Evolutionary conservation across 2,888 invertebrate species (phyloP), one percentile per base, ranked within the genome.

Genomic region (Agonopterix subpropinquella): DNA sequence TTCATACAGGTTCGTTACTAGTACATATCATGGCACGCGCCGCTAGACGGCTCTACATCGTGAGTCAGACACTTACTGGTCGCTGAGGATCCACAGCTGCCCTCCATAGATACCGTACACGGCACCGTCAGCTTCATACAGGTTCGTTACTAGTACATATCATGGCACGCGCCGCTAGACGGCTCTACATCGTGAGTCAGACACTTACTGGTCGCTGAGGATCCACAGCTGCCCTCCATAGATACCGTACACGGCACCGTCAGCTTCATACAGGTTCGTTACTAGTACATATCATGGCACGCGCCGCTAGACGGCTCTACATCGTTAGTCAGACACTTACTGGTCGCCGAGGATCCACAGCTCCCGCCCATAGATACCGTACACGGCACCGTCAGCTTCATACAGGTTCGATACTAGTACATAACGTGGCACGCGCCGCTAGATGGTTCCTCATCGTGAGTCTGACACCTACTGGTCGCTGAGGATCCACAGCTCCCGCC

Each of bases 141-240:
- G 78, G 89, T 84, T 28, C 28, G 28, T 28, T 28, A 18, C 18
- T 2, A 18, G 2, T 4, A 18, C 18, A 4, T 15, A 2, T 96
- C 98, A 0, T 98, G 98, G 98, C 96, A 97, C 69, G 93, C 94
- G 57, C 91, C 96, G 0, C 79, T 98, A 35, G 96, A 97, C 11
- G 61, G 53, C 18, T 53, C 64, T 0, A 53, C 56, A 43, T 64
- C 68, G 4, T 61, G 78, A 5, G 58, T 84, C 36, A 58, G 79
- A 11, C 97, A 98, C 79, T 93, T 98, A 89, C 85, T 98, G 37
- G 95, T 98, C 84, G 92, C 94, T 0, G 90, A 91, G 18, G 98
- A 98, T 79, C 91, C 94, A 0, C 95, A 95, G 65, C 83, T 98
- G 13, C 87, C 90, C 1, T 80, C 90, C 1, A 88, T 93, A 1